phyloP scores from a whole-genome alignment of 1,140 invertebrate species.

The Periplaneta americana region DNA sequence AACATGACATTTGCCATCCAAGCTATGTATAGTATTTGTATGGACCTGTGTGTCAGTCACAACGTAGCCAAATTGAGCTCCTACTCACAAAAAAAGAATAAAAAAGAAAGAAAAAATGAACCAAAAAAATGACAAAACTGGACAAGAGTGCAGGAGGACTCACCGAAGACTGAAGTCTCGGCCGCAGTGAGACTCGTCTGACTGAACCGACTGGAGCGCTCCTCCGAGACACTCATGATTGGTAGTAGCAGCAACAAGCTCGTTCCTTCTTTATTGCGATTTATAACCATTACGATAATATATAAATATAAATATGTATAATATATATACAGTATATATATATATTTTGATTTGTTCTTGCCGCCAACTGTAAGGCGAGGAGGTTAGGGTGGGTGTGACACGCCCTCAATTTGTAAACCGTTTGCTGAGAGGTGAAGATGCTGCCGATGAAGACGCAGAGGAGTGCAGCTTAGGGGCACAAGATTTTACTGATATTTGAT shows the following conservation, averaged over 20 bases:
- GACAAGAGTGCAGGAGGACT: neutral
- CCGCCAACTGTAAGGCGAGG: conserved; percentile 8
- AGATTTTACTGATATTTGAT: neutral
- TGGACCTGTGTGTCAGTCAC: neutral
- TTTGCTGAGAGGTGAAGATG: conserved; percentile 16
- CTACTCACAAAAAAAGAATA: neutral
- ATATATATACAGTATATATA: conserved; percentile 14
- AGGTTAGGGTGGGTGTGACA: neutral
- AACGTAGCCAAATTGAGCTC: neutral
- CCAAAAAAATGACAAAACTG: neutral
- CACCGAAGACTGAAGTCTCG: conserved; percentile 10
- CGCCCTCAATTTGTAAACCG: conserved; percentile 3
- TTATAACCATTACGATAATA: conserved; percentile 12
- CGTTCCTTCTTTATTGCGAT: conserved; percentile 16
- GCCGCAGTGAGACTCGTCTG: neutral
- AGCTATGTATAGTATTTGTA: conserved; percentile 17
- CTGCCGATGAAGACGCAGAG: neutral
- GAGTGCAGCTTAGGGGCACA: neutral
- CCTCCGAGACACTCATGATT: neutral
- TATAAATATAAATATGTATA: conserved; percentile 13
- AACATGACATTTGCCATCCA: conserved; percentile 14
- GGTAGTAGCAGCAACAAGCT: conserved; percentile 8
- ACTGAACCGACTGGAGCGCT: neutral
- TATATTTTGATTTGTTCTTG: conserved; percentile 17
- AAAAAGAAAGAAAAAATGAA: neutral